These are phyloP conservation scores for Spilogale gracilis DNA, from an alignment of 2,113 vertebrate genomes.

Conservation along the genomic window DNA sequence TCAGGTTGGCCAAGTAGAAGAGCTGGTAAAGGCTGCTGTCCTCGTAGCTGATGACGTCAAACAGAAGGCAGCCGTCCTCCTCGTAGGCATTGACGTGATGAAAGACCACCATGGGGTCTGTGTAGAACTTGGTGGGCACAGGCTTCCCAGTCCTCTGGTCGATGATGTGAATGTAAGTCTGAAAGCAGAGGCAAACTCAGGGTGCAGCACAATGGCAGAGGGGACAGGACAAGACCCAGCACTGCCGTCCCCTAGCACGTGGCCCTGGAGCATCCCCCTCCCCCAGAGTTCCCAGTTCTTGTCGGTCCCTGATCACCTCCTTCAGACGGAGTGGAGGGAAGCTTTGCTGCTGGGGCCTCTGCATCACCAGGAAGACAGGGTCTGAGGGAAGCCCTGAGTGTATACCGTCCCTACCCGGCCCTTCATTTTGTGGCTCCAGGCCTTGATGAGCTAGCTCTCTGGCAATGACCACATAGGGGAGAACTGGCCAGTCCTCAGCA, in stretches of 20 bases:
- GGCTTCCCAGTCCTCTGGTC: constrained; percentile 92
- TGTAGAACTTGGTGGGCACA: constrained; percentile 89
- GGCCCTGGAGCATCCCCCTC: background rate
- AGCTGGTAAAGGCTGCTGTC: constrained; percentile 93
- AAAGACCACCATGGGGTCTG: constrained; percentile 91
- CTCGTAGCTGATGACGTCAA: constrained; percentile 93
- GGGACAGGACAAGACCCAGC: background rate
- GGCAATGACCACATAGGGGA: background rate
- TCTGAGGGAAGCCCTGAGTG: background rate
- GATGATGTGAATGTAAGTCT: constrained; percentile 96
- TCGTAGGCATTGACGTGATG: constrained; percentile 97
- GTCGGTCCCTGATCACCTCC: background rate
- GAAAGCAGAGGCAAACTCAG: constrained; percentile 66
- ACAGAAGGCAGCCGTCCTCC: constrained; percentile 92
- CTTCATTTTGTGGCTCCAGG: background rate
- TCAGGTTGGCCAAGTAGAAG: constrained; percentile 94
- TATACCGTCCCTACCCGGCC: fast-evolving
- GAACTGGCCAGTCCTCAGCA: background rate
- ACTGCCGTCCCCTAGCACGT: background rate
- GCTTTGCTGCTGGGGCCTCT: background rate
- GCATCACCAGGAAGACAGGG: background rate
- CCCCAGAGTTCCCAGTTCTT: background rate
- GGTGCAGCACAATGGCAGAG: fast-evolving
- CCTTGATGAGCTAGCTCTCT: background rate
- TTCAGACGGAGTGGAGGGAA: background rate